Evolutionary conservation across 1,140 invertebrate species (phyloP), one percentile per base, ranked within the genome.

Genomic region (Ruditapes philippinarum): DNA sequence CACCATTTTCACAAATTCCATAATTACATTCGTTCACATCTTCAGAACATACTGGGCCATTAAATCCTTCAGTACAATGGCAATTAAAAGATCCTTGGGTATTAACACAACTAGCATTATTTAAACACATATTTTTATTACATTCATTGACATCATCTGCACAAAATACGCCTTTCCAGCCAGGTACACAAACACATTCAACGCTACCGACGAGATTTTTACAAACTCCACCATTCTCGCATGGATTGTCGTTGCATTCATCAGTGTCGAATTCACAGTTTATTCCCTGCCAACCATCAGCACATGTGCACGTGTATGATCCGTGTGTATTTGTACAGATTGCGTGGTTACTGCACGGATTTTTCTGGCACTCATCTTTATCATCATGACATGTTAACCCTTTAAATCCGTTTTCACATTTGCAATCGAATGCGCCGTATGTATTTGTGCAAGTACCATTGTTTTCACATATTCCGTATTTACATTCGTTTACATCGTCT

Each of bases 401-500:
- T 2, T 98, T 98, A 95, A 99, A 99, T 54, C 99, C 99, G 92
- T 98, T 98, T 2, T 98, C 98, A 82, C 92, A 93, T 25, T 79
- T 25, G 70, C 91, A 93, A 42, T 17, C 31, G 76, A 91, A 93
- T 14, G 78, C 74, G 1, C 54, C 80, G 78, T 98, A 97, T 88
- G 97, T 96, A 95, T 99, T 98, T 31, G 98, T 97, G 94, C 99
- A 99, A 85, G 98, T 97, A 0, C 98, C 99, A 36, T 97, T 98
- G 95, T 99, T 99, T 89, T 97, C 96, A 93, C 99, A 99, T 0
- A 98, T 98, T 87, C 97, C 97, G 28, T 33, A 98, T 97, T 94
- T 99, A 99, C 99, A 99, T 93, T 99, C 98, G 94, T 99, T 98
- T n/a, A 99, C 98, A 91, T 99, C 98, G 0, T 97, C 97, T 92